A percentile compares a stretch with the other conserved stretches of the same genome.
phyloP scores from a whole-genome alignment of 2,888 invertebrate species.

The Byasa hedistus region DNA sequence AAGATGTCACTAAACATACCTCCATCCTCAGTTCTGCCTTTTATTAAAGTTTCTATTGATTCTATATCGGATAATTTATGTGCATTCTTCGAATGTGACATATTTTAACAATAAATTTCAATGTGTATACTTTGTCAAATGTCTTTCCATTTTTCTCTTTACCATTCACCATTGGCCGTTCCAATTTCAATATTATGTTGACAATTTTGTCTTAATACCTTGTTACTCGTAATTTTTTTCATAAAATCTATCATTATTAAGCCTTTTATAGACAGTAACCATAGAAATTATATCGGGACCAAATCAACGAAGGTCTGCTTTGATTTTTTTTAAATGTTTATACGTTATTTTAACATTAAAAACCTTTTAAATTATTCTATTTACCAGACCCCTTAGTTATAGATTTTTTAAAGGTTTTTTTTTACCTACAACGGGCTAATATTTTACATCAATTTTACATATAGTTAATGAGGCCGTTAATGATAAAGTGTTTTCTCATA shows the following conservation, averaged over 20 bases:
- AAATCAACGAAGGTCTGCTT: neutral
- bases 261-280: neutral
- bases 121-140: slow-evolving; percentile 71
- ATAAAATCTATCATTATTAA: slow-evolving; percentile 7
- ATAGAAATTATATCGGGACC: neutral
- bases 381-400: no score
- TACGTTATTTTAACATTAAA: neutral
- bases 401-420: no score
- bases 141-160: slow-evolving; percentile 67
- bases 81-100: slow-evolving; percentile 73
- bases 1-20: slow-evolving; percentile 44
- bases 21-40: slow-evolving; percentile 54
- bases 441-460: no score
- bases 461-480: no score
- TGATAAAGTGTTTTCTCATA: no score
- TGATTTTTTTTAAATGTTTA: neutral
- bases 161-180: slow-evolving; percentile 55
- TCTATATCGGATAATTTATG: slow-evolving; percentile 66
- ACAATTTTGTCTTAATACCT: slow-evolving; percentile 34
- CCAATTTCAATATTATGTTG: slow-evolving; percentile 50
- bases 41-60: slow-evolving; percentile 52
- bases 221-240: slow-evolving; percentile 31
- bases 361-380: no score
- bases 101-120: slow-evolving; percentile 78
- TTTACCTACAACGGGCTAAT: no score